Evolutionary conservation across 2,888 invertebrate species (phyloP), one percentile per base, ranked within the genome.

Genomic region (Aphrophora alni): DNA sequence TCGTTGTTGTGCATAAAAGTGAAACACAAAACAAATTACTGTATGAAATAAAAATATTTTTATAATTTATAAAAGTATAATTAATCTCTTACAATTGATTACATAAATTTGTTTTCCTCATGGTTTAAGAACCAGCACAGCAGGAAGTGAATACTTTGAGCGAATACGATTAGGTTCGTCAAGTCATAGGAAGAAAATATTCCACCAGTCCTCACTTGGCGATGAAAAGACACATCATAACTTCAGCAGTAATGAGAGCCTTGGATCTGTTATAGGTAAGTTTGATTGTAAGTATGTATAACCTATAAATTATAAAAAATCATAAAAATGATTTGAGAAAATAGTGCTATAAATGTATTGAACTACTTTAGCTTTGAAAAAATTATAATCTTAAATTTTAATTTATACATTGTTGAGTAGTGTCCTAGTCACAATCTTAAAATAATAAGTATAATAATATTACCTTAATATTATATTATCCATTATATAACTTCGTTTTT

Each of bases 201-300:
- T 87, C 78, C 89, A 89, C 83, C 87, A 89, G 38, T 87, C 88
- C 68, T 88, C 88, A 24, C 86, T 89, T 59, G 88, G 88, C 26
- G 89, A 89, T 76, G 85, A 85, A 72, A 92, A 90, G 85, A 89
- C 90, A 85, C 92, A 92, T 87, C 92, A 92, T 84, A 92, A 93
- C 84, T 89, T 88, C 86, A 96, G 95, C 88, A 96, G 96, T 87
- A 93, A 92, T 83, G 96, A 96, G 89, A 96, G 96, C 87, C 90
- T 95, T 84, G 93, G 92, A 83, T 92, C 93, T 81, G 87, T 84
- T 75, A 84, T 85, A 74, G 85, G 85, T 85, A 79, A 72, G 80
- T 75, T 69, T 25, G 10, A 28, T 59, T 38, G 78, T n/a, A 76
- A n/a, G n/a, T n/a, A n/a, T n/a, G n/a, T n/a, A n/a, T n/a, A n/a